These are phyloP conservation scores for Eremobia ochroleuca DNA, from an alignment of 2,888 invertebrate genomes.

Conservation along the genomic window DNA sequence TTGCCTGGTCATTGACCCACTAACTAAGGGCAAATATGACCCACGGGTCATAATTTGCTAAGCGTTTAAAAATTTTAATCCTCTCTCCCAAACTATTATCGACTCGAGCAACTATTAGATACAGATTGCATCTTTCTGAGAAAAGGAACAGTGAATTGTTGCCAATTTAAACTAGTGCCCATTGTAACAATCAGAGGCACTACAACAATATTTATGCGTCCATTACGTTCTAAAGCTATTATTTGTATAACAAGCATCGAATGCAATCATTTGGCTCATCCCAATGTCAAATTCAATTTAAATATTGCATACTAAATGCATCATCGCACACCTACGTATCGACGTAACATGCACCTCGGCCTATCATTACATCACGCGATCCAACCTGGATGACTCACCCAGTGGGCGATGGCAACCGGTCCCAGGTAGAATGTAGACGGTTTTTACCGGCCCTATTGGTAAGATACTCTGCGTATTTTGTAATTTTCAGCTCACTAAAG, in stretches of 20 bases:
- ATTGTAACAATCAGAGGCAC: slow-evolving; percentile 1
- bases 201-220: slow-evolving; percentile 16
- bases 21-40: not conserved
- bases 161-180: slow-evolving; percentile 46
- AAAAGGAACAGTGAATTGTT: slow-evolving; percentile 34
- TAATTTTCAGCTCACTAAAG: slow-evolving; percentile 48
- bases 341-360: slow-evolving; percentile 48
- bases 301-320: slow-evolving; percentile 58
- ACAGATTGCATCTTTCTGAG: slow-evolving; percentile 41
- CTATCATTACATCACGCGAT: slow-evolving; percentile 72
- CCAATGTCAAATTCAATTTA: slow-evolving; percentile 50
- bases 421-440: slow-evolving; percentile 50
- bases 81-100: not conserved
- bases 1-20: not conserved
- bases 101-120: slow-evolving; percentile 1
- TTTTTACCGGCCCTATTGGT: slow-evolving; percentile 63
- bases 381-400: slow-evolving; percentile 72
- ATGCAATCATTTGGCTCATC: slow-evolving; percentile 41
- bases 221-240: slow-evolving; percentile 9
- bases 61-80: not conserved
- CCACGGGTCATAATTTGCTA: no score
- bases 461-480: slow-evolving; percentile 57
- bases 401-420: slow-evolving; percentile 71
- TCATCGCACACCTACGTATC: slow-evolving; percentile 58
- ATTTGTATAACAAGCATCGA: slow-evolving; percentile 2